A percentile compares a stretch with the other conserved stretches of the same genome.
Conservation (phyloP, 2,113 vertebrate genomes). For the Cisticola juncidis region DNA sequence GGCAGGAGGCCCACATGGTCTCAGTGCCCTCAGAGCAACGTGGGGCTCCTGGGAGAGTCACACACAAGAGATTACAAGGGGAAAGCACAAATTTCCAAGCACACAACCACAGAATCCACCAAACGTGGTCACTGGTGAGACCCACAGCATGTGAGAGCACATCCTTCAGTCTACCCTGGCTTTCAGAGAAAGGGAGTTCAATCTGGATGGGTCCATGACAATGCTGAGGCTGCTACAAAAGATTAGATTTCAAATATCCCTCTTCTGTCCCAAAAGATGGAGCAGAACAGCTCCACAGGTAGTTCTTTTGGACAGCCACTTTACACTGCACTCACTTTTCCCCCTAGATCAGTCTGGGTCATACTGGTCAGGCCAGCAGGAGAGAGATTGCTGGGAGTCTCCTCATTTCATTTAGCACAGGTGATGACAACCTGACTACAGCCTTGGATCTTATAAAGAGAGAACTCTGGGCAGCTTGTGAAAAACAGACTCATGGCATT, state of each 20-base stretch:
- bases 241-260: background rate
- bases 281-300: background rate
- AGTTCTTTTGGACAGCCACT: background rate
- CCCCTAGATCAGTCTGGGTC: background rate
- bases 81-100: background rate
- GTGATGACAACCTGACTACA: background rate
- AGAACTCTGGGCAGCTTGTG: background rate
- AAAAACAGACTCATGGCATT: background rate
- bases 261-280: background rate
- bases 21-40: background rate
- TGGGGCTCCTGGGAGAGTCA: background rate
- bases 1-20: background rate
- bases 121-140: background rate
- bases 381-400: background rate
- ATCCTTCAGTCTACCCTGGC: background rate
- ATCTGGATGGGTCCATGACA: background rate
- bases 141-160: accelerated
- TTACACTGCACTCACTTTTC: background rate
- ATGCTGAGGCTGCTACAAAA: background rate
- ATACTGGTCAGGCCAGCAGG: background rate
- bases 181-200: background rate
- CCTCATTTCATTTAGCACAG: background rate
- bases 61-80: background rate
- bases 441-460: background rate
- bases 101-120: background rate